phyloP scores from a whole-genome alignment of 2,888 invertebrate species.

The Drosophila kanekoi region DNA sequence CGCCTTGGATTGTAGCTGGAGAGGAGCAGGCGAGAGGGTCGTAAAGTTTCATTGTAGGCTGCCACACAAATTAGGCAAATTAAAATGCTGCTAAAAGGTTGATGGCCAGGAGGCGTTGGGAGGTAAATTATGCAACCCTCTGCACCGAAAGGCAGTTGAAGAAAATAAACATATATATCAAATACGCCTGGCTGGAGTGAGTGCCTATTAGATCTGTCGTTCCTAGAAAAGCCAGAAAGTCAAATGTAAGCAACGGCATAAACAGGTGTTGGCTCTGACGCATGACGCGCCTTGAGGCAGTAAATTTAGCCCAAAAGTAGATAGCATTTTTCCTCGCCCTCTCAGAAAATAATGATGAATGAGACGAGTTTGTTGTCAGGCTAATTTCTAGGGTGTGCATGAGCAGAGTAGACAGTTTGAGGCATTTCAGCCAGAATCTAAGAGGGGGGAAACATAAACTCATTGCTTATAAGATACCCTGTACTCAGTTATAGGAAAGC shows the following conservation, averaged over 20 bases:
- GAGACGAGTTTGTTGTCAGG: conserved; percentile 38
- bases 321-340: conserved; percentile 31
- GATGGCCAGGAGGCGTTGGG: not conserved
- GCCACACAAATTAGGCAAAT: conserved; percentile 58
- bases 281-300: not conserved
- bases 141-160: conserved; percentile 27
- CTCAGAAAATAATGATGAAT: conserved; percentile 60
- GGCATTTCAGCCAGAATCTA: not conserved
- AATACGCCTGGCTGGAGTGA: conserved; percentile 21
- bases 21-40: not conserved
- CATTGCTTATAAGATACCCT: conserved; percentile 14
- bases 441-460: conserved; percentile 31
- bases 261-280: conserved; percentile 49
- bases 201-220: conserved; percentile 5
- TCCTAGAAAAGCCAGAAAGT: not conserved
- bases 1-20: conserved; percentile 7
- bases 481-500: not conserved
- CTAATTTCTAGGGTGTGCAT: conserved; percentile 4
- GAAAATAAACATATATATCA: conserved; percentile 60
- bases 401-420: not conserved
- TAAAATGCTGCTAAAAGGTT: conserved; percentile 46
- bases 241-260: conserved; percentile 31
- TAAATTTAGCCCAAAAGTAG: conserved; percentile 13
- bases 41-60: conserved; percentile 33
- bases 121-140: not conserved